phyloP scores from a whole-genome alignment of 2,888 invertebrate genomes.

The Parnassius mnemosyne region DNA sequence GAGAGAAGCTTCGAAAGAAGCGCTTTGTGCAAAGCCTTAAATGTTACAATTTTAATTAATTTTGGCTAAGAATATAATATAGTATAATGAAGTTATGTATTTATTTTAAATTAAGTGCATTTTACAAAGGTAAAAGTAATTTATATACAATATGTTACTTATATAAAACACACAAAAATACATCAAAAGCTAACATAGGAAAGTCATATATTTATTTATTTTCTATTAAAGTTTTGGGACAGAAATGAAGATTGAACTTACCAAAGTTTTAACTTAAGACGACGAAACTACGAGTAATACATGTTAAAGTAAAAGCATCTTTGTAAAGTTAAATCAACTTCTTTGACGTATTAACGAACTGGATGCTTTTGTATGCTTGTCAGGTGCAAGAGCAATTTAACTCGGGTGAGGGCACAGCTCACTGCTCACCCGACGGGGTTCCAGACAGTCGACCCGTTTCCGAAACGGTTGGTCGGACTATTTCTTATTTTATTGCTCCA shows the following conservation, averaged over 20 bases:
- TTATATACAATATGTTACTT: no score
- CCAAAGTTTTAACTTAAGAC: not conserved
- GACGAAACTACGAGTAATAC: slow-evolving; percentile 5
- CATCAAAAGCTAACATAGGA: no score
- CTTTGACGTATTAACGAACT: slow-evolving; percentile 26
- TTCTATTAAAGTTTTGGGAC: not conserved
- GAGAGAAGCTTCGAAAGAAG: no score
- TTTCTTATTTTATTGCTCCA: slow-evolving; percentile 47
- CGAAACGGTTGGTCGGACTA: slow-evolving; percentile 53
- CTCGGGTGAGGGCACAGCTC: slow-evolving; percentile 31
- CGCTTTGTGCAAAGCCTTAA: no score
- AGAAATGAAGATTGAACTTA: slow-evolving; percentile 1
- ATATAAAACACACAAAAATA: no score
- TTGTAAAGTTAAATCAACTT: slow-evolving; percentile 2
- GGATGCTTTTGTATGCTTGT: slow-evolving; percentile 47
- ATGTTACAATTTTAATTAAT: no score
- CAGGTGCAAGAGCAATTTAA: slow-evolving; percentile 65
- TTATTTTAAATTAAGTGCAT: no score
- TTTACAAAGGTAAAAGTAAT: no score
- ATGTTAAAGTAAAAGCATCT: slow-evolving; percentile 14
- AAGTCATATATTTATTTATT: no score
- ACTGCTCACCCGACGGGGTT: slow-evolving; percentile 39
- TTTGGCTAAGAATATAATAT: no score
- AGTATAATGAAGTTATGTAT: no score
- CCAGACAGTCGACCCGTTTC: slow-evolving; percentile 52